Conservation (phyloP, 2,888 invertebrate species). For the Venusia cambrica region DNA sequence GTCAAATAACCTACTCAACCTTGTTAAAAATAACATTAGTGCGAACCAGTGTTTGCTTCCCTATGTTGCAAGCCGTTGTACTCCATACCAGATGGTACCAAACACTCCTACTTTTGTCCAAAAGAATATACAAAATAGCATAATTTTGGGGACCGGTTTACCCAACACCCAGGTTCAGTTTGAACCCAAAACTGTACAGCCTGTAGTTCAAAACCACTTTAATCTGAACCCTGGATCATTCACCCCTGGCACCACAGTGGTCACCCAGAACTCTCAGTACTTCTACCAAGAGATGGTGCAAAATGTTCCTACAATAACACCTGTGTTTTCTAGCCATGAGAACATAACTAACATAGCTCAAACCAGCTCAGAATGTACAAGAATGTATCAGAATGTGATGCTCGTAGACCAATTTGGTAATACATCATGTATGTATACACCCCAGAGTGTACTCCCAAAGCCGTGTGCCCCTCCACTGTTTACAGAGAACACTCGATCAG, state of each 20-base stretch:
- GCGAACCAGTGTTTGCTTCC: conserved; percentile 42
- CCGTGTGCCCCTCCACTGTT: conserved; percentile 48
- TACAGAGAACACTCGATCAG: conserved; percentile 38
- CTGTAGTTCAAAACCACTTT: conserved; percentile 53
- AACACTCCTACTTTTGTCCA: conserved; percentile 64
- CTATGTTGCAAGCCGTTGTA: conserved; percentile 43
- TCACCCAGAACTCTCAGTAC: conserved; percentile 72
- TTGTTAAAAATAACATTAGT: conserved; percentile 61
- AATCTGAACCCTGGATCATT: conserved; percentile 53
- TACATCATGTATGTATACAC: conserved; percentile 68
- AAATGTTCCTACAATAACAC: conserved; percentile 62
- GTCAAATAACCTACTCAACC: conserved; percentile 52
- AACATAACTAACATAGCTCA: conserved; percentile 63
- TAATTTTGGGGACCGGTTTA: conserved; percentile 62
- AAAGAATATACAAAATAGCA: conserved; percentile 67
- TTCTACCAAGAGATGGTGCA: conserved; percentile 75
- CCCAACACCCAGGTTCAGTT: conserved; percentile 49
- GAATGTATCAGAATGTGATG: conserved; percentile 73
- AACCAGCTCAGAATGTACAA: conserved; percentile 43
- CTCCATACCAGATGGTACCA: conserved; percentile 44
- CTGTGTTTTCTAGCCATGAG: conserved; percentile 54
- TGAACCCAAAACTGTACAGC: conserved; percentile 48
- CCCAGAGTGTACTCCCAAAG: conserved; percentile 58
- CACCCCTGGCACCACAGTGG: conserved; percentile 66
- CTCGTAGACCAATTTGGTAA: conserved; percentile 72